A percentile compares a stretch with the other conserved stretches of the same genome.
These are phyloP conservation scores for Rallus crepitans DNA, from an alignment of 2,797 vertebrate genomes.

Conservation along the genomic window DNA sequence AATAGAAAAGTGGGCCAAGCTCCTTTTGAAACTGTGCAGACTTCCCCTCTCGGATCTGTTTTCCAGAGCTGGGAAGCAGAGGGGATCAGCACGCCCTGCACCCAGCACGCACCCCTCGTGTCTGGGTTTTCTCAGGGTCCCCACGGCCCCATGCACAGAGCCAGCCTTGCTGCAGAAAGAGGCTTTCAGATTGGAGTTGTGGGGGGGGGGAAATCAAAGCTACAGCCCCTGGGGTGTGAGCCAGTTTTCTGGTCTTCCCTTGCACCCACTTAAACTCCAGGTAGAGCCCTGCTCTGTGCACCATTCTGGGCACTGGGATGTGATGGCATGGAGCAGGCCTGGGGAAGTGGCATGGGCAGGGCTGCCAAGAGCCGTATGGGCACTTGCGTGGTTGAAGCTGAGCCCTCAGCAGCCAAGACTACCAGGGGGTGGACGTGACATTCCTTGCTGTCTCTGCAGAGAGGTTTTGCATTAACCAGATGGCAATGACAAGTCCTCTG, in stretches of 20 bases:
- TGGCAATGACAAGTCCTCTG: slow-evolving; percentile 19
- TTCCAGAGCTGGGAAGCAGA: not conserved
- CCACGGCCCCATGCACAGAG: fast-evolving
- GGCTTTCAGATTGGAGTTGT: not conserved
- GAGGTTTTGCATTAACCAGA: slow-evolving; percentile 7
- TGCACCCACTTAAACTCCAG: not conserved
- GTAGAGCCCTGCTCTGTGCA: not conserved
- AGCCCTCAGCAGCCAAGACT: not conserved
- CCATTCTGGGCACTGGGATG: not conserved
- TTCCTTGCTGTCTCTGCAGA: slow-evolving; percentile 22
- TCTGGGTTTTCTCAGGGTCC: not conserved
- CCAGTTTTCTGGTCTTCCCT: not conserved
- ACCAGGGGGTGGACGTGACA: not conserved
- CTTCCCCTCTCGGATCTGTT: not conserved
- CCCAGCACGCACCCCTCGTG: fast-evolving
- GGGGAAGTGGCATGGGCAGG: not conserved
- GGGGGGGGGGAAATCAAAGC: too few species aligned
- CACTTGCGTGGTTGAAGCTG: not conserved
- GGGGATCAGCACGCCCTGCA: not conserved
- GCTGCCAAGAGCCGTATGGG: not conserved
- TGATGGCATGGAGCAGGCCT: not conserved
- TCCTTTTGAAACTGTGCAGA: not conserved
- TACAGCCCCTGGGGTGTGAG: not conserved
- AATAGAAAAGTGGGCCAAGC: not conserved
- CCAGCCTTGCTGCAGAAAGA: not conserved